phyloP scores from a whole-genome alignment of 2,888 invertebrate species.

The Drosophila rubida region DNA sequence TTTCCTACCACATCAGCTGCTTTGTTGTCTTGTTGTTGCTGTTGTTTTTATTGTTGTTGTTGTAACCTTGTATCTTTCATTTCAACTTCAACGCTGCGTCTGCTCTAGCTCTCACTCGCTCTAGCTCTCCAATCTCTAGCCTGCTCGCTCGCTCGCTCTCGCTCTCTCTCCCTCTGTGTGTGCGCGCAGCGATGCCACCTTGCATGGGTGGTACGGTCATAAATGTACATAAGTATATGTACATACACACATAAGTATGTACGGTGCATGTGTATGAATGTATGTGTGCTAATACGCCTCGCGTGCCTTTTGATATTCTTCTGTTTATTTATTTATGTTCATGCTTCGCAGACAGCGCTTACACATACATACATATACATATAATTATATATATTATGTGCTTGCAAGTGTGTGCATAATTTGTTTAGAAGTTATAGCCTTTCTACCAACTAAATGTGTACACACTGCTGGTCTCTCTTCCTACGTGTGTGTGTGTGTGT shows the following conservation, averaged over 20 bases:
- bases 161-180: conserved; percentile 17
- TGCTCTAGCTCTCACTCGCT: conserved; percentile 14
- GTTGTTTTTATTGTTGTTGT: conserved; percentile 38
- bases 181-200: conserved; percentile 61
- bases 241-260: conserved; percentile 10
- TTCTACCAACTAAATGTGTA: conserved; percentile 7
- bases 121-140: conserved; percentile 12
- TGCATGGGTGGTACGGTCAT: conserved; percentile 47
- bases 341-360: conserved; percentile 36
- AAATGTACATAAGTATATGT: conserved; percentile 6
- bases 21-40: conserved; percentile 62
- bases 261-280: conserved; percentile 6
- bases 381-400: background rate
- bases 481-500: background rate
- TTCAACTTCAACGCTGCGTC: conserved; percentile 46
- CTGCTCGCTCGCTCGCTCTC: conserved; percentile 4
- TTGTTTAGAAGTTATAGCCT: conserved; percentile 31
- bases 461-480: background rate
- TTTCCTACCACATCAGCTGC: conserved; percentile 70
- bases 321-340: conserved; percentile 53
- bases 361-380: conserved; percentile 1
- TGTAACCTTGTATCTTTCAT: conserved; percentile 71
- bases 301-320: conserved; percentile 44
- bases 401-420: conserved; percentile 17
- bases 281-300: conserved; percentile 19